Evolutionary conservation across 2,113 vertebrate genomes (phyloP).

Genomic region (Clarias batrachus): DNA sequence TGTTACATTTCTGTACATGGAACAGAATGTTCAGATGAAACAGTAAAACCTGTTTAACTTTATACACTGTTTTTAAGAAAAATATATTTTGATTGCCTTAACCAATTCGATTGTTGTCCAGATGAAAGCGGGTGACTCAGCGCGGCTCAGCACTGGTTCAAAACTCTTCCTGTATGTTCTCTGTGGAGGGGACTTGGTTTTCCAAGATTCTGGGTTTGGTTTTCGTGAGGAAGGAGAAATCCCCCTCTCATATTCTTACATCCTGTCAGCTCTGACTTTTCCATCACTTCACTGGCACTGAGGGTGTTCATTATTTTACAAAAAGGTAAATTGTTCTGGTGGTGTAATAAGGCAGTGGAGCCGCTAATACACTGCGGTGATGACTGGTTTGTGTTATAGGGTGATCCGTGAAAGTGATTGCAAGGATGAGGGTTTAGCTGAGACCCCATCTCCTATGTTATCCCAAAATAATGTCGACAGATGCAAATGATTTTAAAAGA

Average conservation of each 20-base stretch:
- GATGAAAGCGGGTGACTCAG: slow-evolving; percentile 43
- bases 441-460: too few species aligned
- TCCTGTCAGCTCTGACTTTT: slow-evolving; percentile 38
- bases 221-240: slow-evolving; percentile 30
- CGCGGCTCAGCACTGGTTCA: slow-evolving; percentile 36
- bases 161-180: slow-evolving; percentile 39
- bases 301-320: slow-evolving; percentile 25
- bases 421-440: background rate
- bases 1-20: background rate
- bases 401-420: background rate
- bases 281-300: slow-evolving; percentile 30
- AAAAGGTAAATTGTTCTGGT: background rate
- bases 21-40: background rate
- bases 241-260: slow-evolving; percentile 24
- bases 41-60: slow-evolving; percentile 10
- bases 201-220: slow-evolving; percentile 35
- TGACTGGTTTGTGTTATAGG: background rate
- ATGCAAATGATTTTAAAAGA: background rate
- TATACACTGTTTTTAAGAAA: background rate
- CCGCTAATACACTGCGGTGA: background rate
- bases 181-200: slow-evolving; percentile 43
- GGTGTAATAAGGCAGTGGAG: background rate
- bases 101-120: slow-evolving; percentile 33
- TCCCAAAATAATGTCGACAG: background rate
- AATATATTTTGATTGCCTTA: slow-evolving; percentile 29